Base-by-base conservation (phyloP, 2,888 invertebrate species). In the Cheilosia variabilis region DNA sequence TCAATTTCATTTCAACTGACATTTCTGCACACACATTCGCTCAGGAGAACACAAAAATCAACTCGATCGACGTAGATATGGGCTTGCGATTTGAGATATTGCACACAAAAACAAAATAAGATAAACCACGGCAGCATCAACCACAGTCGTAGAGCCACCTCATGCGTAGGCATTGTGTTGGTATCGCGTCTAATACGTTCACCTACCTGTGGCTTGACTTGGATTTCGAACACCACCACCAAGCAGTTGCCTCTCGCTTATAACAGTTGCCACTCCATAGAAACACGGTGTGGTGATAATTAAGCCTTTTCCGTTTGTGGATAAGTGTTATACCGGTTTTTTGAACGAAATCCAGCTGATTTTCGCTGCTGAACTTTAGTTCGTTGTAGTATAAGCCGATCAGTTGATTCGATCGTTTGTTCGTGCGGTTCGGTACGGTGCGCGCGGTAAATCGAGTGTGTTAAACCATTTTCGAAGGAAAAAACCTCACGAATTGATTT, bases 131-230 rank as follows among this genome's bases (percentile, higher is more conserved):
- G 52, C 52, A 19, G 27, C 27, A 27, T 27, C 27, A 27, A 27
- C 7, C 27, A 27, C 27, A 17, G 57, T 22, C 53, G 68, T 52
- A 65, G 15, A 57, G 62, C 37, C 53, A 60, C 58, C 37, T 17
- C 50, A 68, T 83, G 82, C 82, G 77, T 72, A 83, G 78, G 78
- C 77, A 68, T 50, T 53, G 60, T 62, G 63, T 78, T 78, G 34
- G 27, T 71, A 55, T 72, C 77, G 27, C 62, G 45, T 78, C 77
- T 77, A 82, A 62, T 47, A 77, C 60, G 58, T 17, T 22, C 45
- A 81, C 50, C 58, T 24, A 37, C 31, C 45, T 15, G 2, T 17
- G 55, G 45, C 53, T 53, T 71, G 43, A 57, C 53, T 43, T 58
- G 27, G 31, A 63, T 13, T 4, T 37, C 37, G 13, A 37, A 37